Evolutionary conservation across 1,140 invertebrate genomes (phyloP).

Genomic region (Papilio polytes): DNA sequence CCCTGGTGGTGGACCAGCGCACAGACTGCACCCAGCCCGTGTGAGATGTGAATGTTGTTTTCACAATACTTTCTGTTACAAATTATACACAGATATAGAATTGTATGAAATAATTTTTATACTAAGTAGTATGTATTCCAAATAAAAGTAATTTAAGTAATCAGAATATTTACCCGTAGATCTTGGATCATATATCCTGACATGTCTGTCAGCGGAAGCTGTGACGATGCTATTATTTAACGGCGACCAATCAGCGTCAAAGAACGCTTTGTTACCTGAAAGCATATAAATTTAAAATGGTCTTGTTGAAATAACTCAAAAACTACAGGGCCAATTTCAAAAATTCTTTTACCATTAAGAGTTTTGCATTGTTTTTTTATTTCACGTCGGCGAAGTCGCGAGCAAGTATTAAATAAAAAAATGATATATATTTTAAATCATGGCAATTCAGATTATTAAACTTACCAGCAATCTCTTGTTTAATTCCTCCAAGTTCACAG

Average conservation of each 20-base stretch:
- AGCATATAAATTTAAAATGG: too few relatives aligned
- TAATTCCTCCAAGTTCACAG: conserved; percentile 91
- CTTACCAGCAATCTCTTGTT: conserved; percentile 90
- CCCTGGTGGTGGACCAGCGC: conserved; percentile 93
- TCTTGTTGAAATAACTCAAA: too few relatives aligned
- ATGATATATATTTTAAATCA: too few relatives aligned
- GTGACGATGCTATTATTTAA: conserved; percentile 91
- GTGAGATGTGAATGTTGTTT: conserved; percentile 95
- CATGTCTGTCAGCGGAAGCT: conserved; percentile 94
- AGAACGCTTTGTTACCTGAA: conserved; percentile 93
- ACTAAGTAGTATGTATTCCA: too few relatives aligned
- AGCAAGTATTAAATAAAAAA: too few relatives aligned
- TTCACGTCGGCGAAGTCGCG: too few relatives aligned
- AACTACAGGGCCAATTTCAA: too few relatives aligned
- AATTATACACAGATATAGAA: neutral
- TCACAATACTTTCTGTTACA: conserved; percentile 91
- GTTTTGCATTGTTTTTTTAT: too few relatives aligned
- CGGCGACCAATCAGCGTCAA: conserved; percentile 93
- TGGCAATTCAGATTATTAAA: neutral
- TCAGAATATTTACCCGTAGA: conserved; percentile 87
- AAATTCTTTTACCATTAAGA: too few relatives aligned
- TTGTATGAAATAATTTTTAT: too few relatives aligned
- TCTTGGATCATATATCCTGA: conserved; percentile 96
- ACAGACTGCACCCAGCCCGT: conserved; percentile 96
- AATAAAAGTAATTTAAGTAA: neutral